phyloP scores from a whole-genome alignment of 2,797 vertebrate genomes.

The Rhinichthys osculus region DNA sequence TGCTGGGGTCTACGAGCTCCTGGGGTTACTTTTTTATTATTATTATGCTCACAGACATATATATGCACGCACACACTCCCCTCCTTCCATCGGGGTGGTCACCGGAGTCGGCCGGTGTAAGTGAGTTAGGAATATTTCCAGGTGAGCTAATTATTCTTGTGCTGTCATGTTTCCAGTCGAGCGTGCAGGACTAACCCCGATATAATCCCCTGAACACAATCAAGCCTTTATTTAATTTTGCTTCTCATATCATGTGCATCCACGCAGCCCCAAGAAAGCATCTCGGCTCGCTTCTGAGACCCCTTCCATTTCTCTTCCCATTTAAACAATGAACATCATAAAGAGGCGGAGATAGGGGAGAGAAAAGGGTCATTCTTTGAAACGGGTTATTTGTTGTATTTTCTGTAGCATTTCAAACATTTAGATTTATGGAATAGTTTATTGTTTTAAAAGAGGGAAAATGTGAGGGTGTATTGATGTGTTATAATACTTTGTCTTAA shows the following conservation, averaged over 20 bases:
- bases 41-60: not conserved
- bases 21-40: constrained; percentile 8
- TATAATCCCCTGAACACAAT: constrained; percentile 56
- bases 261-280: constrained; percentile 29
- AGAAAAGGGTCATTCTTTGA: not conserved
- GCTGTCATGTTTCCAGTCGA: constrained; percentile 61
- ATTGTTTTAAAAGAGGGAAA: not conserved
- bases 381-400: not conserved
- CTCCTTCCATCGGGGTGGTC: constrained; percentile 26
- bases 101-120: constrained; percentile 37
- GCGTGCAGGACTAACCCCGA: constrained; percentile 54
- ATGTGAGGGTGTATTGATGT: not conserved
- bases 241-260: constrained; percentile 50
- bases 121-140: constrained; percentile 52
- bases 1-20: constrained; percentile 39
- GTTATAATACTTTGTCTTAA: not conserved
- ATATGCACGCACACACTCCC: constrained; percentile 34
- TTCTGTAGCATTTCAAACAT: not conserved
- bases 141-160: constrained; percentile 63
- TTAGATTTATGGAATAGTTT: not conserved
- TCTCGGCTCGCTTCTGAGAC: constrained; percentile 3
- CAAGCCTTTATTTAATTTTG: constrained; percentile 59
- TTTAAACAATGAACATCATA: constrained; percentile 40
- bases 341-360: not conserved
- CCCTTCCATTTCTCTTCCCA: constrained; percentile 32